Base-by-base conservation (phyloP, 2,888 invertebrate genomes). In the Oasisia sp. region DNA sequence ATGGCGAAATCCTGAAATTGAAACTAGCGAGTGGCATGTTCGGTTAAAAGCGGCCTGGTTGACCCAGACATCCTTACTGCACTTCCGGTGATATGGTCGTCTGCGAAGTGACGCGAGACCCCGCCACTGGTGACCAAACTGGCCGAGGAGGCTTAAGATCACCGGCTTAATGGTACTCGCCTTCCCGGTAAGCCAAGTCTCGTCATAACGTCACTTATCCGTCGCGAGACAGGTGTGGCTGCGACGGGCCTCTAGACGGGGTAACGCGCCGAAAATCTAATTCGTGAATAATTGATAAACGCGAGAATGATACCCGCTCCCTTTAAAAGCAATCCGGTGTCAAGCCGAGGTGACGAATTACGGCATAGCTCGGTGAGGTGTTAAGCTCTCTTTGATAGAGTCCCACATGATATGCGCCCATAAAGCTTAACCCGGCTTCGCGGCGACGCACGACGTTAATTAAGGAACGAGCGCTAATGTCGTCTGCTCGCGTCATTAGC, bases 171-270 rank as follows among this genome's bases (percentile, higher is more conserved):
- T 74, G 74, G n/a, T 27, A 27, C 74, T 7, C 74, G 74, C 74
- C 19, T n/a, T 4, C 74, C 74, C 74, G 27, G 19, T 74, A 74
- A 74, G 19, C 74, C 74, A 19, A 7, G 14, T n/a, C 27, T 27
- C 74, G 74, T 74, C 74, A 74, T 74, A 74, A 74, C 74, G 74
- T 74, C 74, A 74, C 74, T 74, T 74, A 74, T 74, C 74, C 74
- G 7, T 7, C 27, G n/a, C 74, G 74, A 74, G n/a, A 19, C 74
- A 74, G 74, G 74, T 74, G 74, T 74, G 27, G 74, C 74, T 19
- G 7, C 27, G 74, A 74, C 74, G 19, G 74, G 74, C 27, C 74
- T 50, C 9, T 5, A 74, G 74, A 74, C 74, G n/a, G 74, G 74
- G 74, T 74, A 74, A 74, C 74, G 74, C 74, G 74, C 14, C 74